Base-by-base conservation (phyloP, 2,888 invertebrate species). In the Saturnia pavonia region DNA sequence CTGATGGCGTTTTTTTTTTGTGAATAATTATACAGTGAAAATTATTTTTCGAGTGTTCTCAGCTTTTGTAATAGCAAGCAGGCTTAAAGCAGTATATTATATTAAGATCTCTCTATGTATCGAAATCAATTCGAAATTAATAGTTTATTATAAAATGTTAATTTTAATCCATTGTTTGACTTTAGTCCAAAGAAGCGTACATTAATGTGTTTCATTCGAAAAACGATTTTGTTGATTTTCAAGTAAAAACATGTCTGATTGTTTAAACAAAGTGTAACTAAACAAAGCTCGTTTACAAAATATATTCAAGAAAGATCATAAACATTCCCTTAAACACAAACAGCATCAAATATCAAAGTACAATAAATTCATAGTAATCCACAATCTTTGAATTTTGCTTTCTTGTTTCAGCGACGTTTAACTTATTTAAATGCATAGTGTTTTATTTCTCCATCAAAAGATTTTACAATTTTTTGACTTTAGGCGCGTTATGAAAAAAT, bases 1-100 rank as follows among this genome's bases (percentile, higher is more conserved):
- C 86, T 88, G 85, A 88, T 86, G 89, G 86, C 70, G 81, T 86
- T 88, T 89, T 34, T 89, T 34, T 34, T 60, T 88, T 84, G 82
- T 85, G 87, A 82, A 87, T 88, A 88, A 89, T 90, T 87, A 84
- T 82, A 78, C 71, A 72, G 72, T 72, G 73, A 71, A 73, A 67
- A 72, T 73, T 72, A 63, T 70, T 70, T 70, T 34, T 69, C 69
- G 65, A 70, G 70, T 54, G 67, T 27, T n/a, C 70, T 70, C 67
- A 25, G 67, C 51, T 70, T 65, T 69, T 69, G 69, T 70, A 70
- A 67, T 42, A 66, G 48, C 51, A 42, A 3, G 65, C 34, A 65
- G 34, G 22, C n/a, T n/a, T 48, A 54, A 54, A 54, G 54, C 6
- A 60, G 27, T 14, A 14, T 14, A 51, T 51, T 51, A 51, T 51